Percentiles rank a stretch among this genome's conserved stretches.
phyloP scores from a whole-genome alignment of 2,113 vertebrate genomes.

The Neopipo cinnamomea region DNA sequence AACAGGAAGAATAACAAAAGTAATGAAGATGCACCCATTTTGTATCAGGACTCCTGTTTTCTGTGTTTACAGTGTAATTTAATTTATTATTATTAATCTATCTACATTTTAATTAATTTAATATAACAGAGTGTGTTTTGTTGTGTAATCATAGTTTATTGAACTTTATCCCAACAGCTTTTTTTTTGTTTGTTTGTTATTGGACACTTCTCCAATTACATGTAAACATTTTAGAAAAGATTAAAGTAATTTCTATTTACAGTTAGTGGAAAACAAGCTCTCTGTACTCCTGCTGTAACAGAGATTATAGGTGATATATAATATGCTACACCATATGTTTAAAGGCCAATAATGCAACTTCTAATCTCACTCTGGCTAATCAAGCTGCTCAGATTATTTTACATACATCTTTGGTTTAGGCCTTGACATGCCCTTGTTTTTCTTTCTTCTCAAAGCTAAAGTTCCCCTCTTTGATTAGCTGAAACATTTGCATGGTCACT shows the following conservation, averaged over 20 bases:
- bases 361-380: slow-evolving; percentile 91
- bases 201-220: slow-evolving; percentile 46
- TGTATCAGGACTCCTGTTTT: background rate
- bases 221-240: slow-evolving; percentile 67
- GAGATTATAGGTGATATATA: slow-evolving; percentile 76
- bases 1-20: background rate
- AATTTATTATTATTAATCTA: slow-evolving; percentile 35
- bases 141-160: slow-evolving; percentile 46
- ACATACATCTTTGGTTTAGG: slow-evolving; percentile 94
- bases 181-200: background rate
- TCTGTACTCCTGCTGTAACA: background rate
- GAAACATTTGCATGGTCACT: slow-evolving; percentile 99
- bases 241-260: slow-evolving; percentile 68
- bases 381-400: slow-evolving; percentile 99
- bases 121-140: slow-evolving; percentile 51
- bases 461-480: slow-evolving; percentile 99
- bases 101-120: slow-evolving; percentile 49
- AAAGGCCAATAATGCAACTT: slow-evolving; percentile 87
- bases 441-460: slow-evolving; percentile 94
- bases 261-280: slow-evolving; percentile 58
- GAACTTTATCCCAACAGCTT: slow-evolving; percentile 43
- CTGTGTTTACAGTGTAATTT: slow-evolving; percentile 4
- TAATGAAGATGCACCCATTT: background rate
- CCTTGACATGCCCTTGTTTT: slow-evolving; percentile 99
- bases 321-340: slow-evolving; percentile 79